A percentile compares a stretch with the other conserved stretches of the same genome.
phyloP scores from a whole-genome alignment of 92 coral and sea anemone species.

The Porites divaricata region DNA sequence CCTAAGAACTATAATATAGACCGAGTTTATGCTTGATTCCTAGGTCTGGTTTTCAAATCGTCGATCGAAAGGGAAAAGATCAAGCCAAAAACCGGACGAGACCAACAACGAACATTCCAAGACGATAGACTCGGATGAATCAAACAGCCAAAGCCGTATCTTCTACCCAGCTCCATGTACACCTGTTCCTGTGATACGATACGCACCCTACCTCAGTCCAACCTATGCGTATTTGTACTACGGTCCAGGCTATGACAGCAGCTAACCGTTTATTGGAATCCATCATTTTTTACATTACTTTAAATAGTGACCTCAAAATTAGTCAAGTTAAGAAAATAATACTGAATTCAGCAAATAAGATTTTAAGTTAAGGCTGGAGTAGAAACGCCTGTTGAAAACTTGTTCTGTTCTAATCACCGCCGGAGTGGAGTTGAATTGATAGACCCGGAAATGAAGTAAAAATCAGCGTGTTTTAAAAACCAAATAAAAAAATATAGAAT shows the following conservation, averaged over 20 bases:
- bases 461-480: too few species aligned
- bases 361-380: too few species aligned
- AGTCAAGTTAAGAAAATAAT: background rate
- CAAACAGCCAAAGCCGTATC: constrained; percentile 32
- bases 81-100: constrained; percentile 21
- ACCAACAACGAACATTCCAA: constrained; percentile 20
- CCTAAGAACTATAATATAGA: background rate
- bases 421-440: too few species aligned
- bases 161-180: constrained; percentile 44
- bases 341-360: too few species aligned
- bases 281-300: background rate
- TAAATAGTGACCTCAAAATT: background rate
- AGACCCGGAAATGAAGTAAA: too few species aligned
- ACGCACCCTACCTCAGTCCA: constrained; percentile 45
- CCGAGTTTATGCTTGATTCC: too few species aligned
- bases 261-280: background rate
- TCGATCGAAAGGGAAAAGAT: constrained; percentile 80
- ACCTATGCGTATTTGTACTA: constrained; percentile 35
- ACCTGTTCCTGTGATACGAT: constrained; percentile 53
- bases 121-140: constrained; percentile 6
- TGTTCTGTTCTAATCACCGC: too few species aligned
- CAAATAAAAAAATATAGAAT: too few species aligned
- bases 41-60: constrained; percentile 94
- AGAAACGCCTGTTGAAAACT: too few species aligned
- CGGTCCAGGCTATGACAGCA: constrained; percentile 39